Evolutionary conservation across 2,888 invertebrate genomes (phyloP).

Genomic region (Amblyjoppa fuscipennis): DNA sequence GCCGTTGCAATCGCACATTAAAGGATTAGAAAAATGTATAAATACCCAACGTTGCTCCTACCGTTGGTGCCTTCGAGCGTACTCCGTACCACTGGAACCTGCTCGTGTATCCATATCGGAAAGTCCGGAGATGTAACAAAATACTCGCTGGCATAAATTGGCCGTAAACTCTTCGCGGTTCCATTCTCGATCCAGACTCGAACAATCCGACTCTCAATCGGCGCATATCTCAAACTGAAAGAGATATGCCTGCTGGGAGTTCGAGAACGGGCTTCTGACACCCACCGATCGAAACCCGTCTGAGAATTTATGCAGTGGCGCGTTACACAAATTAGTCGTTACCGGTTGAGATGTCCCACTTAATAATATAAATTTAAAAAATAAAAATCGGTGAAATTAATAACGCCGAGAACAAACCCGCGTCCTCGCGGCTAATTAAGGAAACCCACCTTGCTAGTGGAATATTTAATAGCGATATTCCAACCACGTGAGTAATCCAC

Average conservation of each 20-base stretch:
- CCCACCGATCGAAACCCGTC: not conserved
- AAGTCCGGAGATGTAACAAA: slow-evolving; percentile 71
- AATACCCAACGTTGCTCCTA: slow-evolving; percentile 36
- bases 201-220: slow-evolving; percentile 1
- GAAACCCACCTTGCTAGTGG: slow-evolving; percentile 6
- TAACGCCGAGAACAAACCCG: not conserved
- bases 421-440: slow-evolving; percentile 34
- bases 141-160: slow-evolving; percentile 72
- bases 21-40: slow-evolving; percentile 23
- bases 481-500: not conserved
- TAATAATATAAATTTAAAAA: not conserved
- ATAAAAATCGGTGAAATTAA: not conserved
- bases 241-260: not conserved
- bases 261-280: not conserved
- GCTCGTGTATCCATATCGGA: slow-evolving; percentile 66
- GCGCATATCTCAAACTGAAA: not conserved
- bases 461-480: not conserved
- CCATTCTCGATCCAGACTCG: slow-evolving; percentile 6
- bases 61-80: slow-evolving; percentile 19
- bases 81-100: slow-evolving; percentile 3
- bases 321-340: slow-evolving; percentile 60
- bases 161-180: slow-evolving; percentile 70
- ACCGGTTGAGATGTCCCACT: not conserved
- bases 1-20: slow-evolving; percentile 32
- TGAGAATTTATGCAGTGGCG: slow-evolving; percentile 54